phyloP scores from a whole-genome alignment of 2,113 vertebrate species.

The Lutjanus erythropterus region DNA sequence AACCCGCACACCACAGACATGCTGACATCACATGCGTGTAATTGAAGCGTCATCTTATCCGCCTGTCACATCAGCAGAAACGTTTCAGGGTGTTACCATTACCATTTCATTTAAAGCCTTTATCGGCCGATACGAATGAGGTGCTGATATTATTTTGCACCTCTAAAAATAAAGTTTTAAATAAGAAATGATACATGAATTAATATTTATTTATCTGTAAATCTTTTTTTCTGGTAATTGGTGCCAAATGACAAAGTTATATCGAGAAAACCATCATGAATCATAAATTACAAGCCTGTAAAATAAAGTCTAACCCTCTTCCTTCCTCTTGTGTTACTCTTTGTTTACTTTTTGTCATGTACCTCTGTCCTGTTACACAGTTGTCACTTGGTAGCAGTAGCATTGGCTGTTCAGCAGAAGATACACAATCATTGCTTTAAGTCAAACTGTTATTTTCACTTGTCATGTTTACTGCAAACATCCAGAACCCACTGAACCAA shows the following conservation, averaged over 20 bases:
- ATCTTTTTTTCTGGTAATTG: neutral
- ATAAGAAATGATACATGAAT: neutral
- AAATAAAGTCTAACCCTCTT: neutral
- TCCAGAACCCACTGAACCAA: neutral
- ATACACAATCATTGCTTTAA: too few relatives aligned
- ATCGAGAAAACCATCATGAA: neutral
- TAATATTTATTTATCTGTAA: neutral
- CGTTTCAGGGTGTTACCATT: too few relatives aligned
- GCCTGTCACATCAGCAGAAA: too few relatives aligned
- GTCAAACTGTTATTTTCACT: neutral
- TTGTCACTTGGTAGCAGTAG: neutral
- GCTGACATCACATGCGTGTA: too few relatives aligned
- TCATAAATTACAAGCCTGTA: neutral
- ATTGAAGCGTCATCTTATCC: too few relatives aligned
- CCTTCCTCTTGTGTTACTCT: neutral
- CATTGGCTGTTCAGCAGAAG: neutral
- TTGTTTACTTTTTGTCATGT: neutral
- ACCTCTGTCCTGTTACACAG: neutral
- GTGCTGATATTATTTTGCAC: too few relatives aligned
- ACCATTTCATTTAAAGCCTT: too few relatives aligned
- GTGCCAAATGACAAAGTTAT: neutral
- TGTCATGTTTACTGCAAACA: neutral
- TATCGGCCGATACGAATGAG: too few relatives aligned
- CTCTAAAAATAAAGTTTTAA: neutral
- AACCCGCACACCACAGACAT: too few relatives aligned